Percentiles rank a stretch among this genome's conserved stretches.
These are phyloP conservation scores for Procambarus virginalis DNA, from an alignment of 1,140 invertebrate species.

Conservation along the genomic window DNA sequence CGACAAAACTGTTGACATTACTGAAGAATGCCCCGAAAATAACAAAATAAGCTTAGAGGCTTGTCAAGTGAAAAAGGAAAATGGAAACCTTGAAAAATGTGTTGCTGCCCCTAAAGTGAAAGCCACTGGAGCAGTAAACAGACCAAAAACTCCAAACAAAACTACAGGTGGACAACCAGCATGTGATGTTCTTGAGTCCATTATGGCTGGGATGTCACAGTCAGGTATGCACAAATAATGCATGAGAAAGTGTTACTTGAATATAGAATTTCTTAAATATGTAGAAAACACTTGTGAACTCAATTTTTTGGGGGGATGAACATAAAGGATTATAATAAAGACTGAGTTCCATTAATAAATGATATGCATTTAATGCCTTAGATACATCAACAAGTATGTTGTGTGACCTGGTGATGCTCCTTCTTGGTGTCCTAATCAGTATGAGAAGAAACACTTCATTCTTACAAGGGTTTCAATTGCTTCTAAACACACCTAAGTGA, in stretches of 20 bases:
- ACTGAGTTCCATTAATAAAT: slow-evolving; percentile 37
- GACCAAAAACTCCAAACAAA: slow-evolving; percentile 55
- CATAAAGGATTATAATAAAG: neutral
- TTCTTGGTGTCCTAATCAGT: neutral
- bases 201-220: slow-evolving; percentile 60
- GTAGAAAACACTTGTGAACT: slow-evolving; percentile 11
- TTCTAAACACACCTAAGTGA: neutral
- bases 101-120: slow-evolving; percentile 2
- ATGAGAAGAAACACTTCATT: slow-evolving; percentile 15
- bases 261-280: neutral
- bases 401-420: slow-evolving; percentile 21
- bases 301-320: neutral
- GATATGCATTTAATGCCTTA: slow-evolving; percentile 57
- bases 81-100: slow-evolving; percentile 31
- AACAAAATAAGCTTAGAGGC: neutral
- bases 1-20: neutral
- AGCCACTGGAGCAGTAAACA: neutral
- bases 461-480: neutral
- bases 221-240: slow-evolving; percentile 53
- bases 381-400: slow-evolving; percentile 33
- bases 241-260: neutral
- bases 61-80: slow-evolving; percentile 25
- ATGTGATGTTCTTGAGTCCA: slow-evolving; percentile 54
- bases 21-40: neutral
- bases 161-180: slow-evolving; percentile 18